Evolutionary conservation across 1,140 invertebrate species (phyloP), one percentile per base, ranked within the genome.

Genomic region (Panonychus citri): DNA sequence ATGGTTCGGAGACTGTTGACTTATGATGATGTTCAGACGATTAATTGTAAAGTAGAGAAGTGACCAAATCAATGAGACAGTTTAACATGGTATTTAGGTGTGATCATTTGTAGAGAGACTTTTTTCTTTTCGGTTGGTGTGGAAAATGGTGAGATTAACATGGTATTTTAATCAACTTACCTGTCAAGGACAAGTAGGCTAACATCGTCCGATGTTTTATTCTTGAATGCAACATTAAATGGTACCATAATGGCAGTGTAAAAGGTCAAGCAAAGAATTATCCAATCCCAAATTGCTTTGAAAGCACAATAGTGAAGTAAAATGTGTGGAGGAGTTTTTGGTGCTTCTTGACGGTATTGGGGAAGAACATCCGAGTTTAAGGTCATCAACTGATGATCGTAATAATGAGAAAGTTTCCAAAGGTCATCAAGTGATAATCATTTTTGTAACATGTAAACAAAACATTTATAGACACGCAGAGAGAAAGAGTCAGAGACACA

Each of bases 211-310:
- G 90, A 91, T 57, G 89, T 95, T 75, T 97, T 97, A 74, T 95
- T 96, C 74, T 95, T 95, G 77, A 98, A 98, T 67, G 95, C 91
- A 65, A 97, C 93, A 74, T 99, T 98, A 76, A 95, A 99, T 57
- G 95, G 95, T 64, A 99, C 95, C 87, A 99, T 98, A 70, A 99
- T 94, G 68, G 95, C 93, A 57, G 95, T 99, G 77, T 99, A 99
- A 77, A 98, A 98, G 61, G 95, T 99, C 65, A 99, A 79, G 75
- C 89, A 91, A 57, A 98, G 78, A 70, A 99, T 99, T 68, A 97
- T 86, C 94, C 94, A 99, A 75, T 98, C 94, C 93, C 94, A 99
- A 15, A 55, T 55, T 19, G 54, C 59, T 64, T 77, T 75, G 76
- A 94, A 94, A 64, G 89, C 88, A 76, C 89, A 94, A 74, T 96